phyloP scores from a whole-genome alignment of 2,888 invertebrate genomes.

The Steinernema hermaphroditum region DNA sequence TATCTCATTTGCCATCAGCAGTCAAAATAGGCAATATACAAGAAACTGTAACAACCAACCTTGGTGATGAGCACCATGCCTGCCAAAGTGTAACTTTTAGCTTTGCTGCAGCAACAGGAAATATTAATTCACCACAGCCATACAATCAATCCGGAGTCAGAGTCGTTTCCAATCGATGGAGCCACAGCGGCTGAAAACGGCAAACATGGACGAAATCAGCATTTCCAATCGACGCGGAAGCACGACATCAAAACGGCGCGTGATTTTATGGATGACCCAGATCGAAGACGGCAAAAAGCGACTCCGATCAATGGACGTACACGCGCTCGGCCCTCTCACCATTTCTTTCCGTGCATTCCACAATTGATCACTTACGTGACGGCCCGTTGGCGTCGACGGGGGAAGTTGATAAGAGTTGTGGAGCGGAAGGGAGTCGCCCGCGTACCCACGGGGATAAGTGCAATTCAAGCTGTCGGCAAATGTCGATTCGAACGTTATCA shows the following conservation, averaged over 20 bases:
- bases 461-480: too few relatives aligned
- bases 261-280: constrained; percentile 11
- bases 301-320: constrained; percentile 7
- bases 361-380: background rate
- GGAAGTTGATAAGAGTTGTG: constrained; percentile 9
- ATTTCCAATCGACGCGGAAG: background rate
- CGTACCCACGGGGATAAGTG: too few relatives aligned
- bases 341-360: constrained; percentile 16
- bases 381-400: background rate
- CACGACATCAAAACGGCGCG: constrained; percentile 13
- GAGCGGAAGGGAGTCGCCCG: background rate
- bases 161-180: background rate
- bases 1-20: too few relatives aligned
- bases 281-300: background rate
- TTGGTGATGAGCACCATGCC: constrained; percentile 27
- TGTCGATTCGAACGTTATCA: too few relatives aligned
- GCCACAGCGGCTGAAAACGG: background rate
- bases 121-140: background rate
- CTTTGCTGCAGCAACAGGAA: background rate
- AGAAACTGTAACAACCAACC: constrained; percentile 21
- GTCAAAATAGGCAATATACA: background rate
- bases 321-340: background rate
- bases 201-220: background rate
- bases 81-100: background rate
- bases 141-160: background rate